phyloP scores from a whole-genome alignment of 2,113 vertebrate genomes.

The Podarcis muralis region DNA sequence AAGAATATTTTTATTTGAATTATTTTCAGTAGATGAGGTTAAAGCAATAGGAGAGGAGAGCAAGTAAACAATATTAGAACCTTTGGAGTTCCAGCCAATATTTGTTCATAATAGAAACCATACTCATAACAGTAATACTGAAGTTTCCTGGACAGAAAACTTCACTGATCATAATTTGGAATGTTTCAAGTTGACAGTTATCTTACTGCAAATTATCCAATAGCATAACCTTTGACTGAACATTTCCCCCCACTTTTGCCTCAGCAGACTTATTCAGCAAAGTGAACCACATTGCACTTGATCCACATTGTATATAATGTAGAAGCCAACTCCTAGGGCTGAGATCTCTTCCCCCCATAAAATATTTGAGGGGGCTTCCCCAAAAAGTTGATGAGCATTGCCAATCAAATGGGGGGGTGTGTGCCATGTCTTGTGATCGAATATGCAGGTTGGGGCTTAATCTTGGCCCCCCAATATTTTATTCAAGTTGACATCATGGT shows the following conservation, averaged over 20 bases:
- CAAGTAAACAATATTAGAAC: background rate
- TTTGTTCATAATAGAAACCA: background rate
- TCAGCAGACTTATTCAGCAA: background rate
- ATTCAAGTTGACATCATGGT: too few species aligned
- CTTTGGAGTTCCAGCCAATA: background rate
- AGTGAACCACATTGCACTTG: background rate
- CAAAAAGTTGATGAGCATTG: too few species aligned
- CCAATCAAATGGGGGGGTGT: too few species aligned
- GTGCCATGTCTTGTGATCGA: too few species aligned
- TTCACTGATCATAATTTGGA: background rate
- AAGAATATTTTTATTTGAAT: background rate
- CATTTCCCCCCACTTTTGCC: background rate
- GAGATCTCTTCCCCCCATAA: too few species aligned
- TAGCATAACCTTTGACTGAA: background rate
- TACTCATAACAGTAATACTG: background rate
- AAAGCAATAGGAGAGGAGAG: background rate
- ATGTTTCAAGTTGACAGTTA: background rate
- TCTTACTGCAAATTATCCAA: background rate
- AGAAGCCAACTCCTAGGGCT: too few species aligned
- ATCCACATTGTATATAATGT: background rate
- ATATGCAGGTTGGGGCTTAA: too few species aligned
- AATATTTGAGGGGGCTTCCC: too few species aligned
- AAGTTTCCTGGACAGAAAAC: background rate
- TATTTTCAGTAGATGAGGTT: background rate
- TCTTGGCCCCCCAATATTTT: too few species aligned